These are phyloP conservation scores for Danio jaintianensis DNA, from an alignment of 2,797 vertebrate species.

Conservation along the genomic window DNA sequence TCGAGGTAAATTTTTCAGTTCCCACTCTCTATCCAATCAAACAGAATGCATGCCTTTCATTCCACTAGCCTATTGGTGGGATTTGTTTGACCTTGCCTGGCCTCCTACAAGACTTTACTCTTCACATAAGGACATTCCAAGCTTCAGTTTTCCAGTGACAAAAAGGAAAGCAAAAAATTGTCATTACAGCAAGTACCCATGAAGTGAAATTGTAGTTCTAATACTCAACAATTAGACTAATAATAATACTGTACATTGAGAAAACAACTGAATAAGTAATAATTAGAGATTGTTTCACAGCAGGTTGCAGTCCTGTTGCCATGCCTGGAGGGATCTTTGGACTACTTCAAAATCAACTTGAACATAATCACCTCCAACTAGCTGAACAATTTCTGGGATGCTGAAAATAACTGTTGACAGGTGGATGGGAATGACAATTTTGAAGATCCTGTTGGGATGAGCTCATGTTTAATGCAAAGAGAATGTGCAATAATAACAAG, in stretches of 20 bases:
- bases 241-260: conserved; percentile 55
- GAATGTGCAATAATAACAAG: conserved; percentile 7
- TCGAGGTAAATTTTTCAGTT: conserved; percentile 2
- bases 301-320: conserved; percentile 75
- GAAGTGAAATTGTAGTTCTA: background rate
- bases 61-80: background rate
- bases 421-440: background rate
- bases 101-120: conserved; percentile 33
- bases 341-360: conserved; percentile 72
- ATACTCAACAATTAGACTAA: conserved; percentile 63
- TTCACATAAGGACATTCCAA: conserved; percentile 20
- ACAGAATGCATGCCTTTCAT: conserved; percentile 16
- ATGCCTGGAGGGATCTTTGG: conserved; percentile 78
- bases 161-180: conserved; percentile 22
- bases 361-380: conserved; percentile 58
- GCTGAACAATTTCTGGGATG: background rate
- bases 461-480: background rate
- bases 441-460: background rate
- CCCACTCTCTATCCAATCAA: conserved; percentile 22
- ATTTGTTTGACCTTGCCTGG: conserved; percentile 24
- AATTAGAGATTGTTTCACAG: conserved; percentile 78
- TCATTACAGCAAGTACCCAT: background rate
- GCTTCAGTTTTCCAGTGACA: conserved; percentile 16
- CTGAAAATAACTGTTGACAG: background rate
- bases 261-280: conserved; percentile 78